Evolutionary conservation across 2,113 vertebrate species (phyloP).

Genomic region (Bujurquina vittata): DNA sequence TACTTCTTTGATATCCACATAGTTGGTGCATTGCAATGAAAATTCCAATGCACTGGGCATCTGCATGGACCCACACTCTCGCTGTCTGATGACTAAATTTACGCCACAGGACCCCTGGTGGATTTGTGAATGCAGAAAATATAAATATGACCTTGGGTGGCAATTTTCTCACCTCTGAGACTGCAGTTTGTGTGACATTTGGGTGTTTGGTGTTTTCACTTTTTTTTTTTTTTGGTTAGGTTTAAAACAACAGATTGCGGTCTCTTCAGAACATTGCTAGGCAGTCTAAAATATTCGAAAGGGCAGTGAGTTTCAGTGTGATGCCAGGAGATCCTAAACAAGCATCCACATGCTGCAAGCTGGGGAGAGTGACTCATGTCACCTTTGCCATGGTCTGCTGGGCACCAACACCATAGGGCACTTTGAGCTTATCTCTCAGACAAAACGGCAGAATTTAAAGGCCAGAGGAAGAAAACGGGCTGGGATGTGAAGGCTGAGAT

Average conservation of each 20-base stretch:
- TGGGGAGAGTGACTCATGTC: background rate
- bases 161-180: background rate
- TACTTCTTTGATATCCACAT: background rate
- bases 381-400: no score
- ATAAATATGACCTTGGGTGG: background rate
- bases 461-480: background rate
- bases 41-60: no score
- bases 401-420: no score
- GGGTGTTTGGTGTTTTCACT: no score
- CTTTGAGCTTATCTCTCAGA: no score
- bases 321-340: background rate
- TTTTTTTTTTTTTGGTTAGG: no score
- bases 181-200: background rate
- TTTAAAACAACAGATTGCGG: background rate
- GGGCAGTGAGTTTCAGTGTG: background rate
- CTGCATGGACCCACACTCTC: no score
- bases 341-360: background rate
- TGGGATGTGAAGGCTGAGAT: background rate
- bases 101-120: background rate
- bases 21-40: background rate
- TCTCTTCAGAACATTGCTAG: background rate
- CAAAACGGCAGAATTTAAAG: background rate
- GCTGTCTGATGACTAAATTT: no score
- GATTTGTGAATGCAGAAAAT: background rate
- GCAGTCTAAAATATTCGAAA: background rate